Conservation (phyloP, 1,140 invertebrate species). For the Scaptomyza montana region DNA sequence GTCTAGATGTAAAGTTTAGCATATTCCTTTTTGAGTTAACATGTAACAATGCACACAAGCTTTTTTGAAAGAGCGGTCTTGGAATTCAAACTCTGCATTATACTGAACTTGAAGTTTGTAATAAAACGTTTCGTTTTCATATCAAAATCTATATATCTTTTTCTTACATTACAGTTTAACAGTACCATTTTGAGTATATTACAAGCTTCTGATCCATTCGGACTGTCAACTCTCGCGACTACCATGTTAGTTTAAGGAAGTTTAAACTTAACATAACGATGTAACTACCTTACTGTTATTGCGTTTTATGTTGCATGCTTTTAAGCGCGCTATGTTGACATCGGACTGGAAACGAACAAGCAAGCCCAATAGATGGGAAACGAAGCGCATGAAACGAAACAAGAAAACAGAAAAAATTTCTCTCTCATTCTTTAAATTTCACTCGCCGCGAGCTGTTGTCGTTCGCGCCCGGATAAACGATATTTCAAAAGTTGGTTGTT, state of each 20-base stretch:
- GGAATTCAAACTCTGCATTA: too few species aligned
- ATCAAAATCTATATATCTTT: too few species aligned
- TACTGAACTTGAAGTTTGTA: too few species aligned
- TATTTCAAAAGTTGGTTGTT: slow-evolving; percentile 52
- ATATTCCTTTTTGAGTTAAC: background rate
- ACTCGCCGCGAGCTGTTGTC: slow-evolving; percentile 53
- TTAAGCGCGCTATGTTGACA: slow-evolving; percentile 25
- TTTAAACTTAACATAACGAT: slow-evolving; percentile 29
- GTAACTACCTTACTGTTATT: slow-evolving; percentile 25
- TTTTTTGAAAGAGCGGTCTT: too few species aligned
- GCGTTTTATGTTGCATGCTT: slow-evolving; percentile 31
- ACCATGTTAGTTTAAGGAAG: background rate
- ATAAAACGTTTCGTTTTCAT: too few species aligned
- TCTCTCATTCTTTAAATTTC: slow-evolving; percentile 55
- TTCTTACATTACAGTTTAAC: background rate
- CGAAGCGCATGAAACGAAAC: slow-evolving; percentile 47
- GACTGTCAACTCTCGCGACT: background rate
- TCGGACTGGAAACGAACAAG: slow-evolving; percentile 26
- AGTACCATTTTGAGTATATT: background rate
- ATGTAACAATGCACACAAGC: background rate
- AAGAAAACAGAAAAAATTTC: slow-evolving; percentile 51
- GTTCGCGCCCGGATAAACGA: slow-evolving; percentile 50
- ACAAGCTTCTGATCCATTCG: background rate
- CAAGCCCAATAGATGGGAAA: slow-evolving; percentile 32
- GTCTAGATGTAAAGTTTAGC: background rate